Conservation (phyloP, 2,888 invertebrate genomes). For the Leptogaster cylindrica region DNA sequence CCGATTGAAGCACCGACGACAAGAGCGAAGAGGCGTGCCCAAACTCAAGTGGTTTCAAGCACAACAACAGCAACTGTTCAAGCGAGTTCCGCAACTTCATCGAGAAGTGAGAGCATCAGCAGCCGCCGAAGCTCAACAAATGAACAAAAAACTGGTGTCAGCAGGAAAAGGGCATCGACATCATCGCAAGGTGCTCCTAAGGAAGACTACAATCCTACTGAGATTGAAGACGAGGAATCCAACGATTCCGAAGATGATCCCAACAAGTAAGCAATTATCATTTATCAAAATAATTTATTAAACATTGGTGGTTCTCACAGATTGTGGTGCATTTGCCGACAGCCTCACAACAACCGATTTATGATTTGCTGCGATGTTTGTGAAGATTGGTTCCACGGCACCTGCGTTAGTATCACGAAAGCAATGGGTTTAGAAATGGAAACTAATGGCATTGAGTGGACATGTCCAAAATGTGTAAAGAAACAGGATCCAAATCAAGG, state of each 20-base stretch:
- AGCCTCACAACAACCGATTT: conserved; percentile 93
- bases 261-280: conserved; percentile 65
- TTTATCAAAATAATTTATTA: neutral
- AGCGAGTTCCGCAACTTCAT: conserved; percentile 1
- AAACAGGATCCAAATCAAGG: conserved; percentile 61
- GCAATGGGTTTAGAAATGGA: conserved; percentile 93
- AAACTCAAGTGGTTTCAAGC: conserved; percentile 53
- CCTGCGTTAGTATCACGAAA: conserved; percentile 92
- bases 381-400: conserved; percentile 98
- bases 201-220: conserved; percentile 30
- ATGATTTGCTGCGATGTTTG: conserved; percentile 98
- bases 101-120: neutral
- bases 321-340: conserved; percentile 93
- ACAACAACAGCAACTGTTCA: conserved; percentile 15
- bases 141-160: conserved; percentile 12
- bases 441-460: conserved; percentile 84
- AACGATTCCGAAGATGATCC: conserved; percentile 92
- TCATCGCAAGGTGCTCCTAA: conserved; percentile 35
- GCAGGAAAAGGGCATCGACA: conserved; percentile 40
- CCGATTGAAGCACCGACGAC: conserved; percentile 85
- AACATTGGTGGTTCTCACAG: no score
- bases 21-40: conserved; percentile 71
- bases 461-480: conserved; percentile 82
- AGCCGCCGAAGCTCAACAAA: conserved; percentile 24
- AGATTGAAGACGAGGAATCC: conserved; percentile 56